A percentile compares a stretch with the other conserved stretches of the same genome.
These are phyloP conservation scores for Theropithecus gelada DNA, from an alignment of 2,113 vertebrate genomes.

Conservation along the genomic window DNA sequence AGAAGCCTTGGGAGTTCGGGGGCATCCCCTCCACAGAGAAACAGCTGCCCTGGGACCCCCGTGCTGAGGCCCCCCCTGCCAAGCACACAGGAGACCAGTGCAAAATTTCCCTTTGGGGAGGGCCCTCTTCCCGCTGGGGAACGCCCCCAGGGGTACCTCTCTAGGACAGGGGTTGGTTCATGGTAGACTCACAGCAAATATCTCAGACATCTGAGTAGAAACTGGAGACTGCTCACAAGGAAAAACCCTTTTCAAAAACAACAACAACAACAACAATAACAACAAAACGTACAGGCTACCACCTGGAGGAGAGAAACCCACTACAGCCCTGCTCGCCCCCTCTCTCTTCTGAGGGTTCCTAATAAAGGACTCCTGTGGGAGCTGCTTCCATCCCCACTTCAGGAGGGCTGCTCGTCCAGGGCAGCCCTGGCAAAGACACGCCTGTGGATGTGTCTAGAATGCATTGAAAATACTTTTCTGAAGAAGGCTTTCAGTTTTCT, in stretches of 20 bases:
- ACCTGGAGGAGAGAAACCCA: accelerated
- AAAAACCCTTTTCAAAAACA: neutral
- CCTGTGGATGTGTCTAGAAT: accelerated
- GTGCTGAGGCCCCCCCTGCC: too few relatives aligned
- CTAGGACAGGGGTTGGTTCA: too few relatives aligned
- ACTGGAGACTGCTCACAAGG: neutral
- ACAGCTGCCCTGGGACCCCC: neutral
- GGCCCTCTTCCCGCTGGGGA: neutral
- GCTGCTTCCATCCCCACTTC: accelerated
- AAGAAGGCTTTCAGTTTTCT: neutral
- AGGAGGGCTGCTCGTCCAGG: neutral
- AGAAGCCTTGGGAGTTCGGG: accelerated
- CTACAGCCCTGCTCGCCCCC: too few relatives aligned
- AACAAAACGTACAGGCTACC: neutral
- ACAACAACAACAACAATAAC: neutral
- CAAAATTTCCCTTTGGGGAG: neutral
- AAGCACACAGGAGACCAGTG: neutral
- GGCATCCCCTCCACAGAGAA: too few relatives aligned
- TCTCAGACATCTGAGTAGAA: neutral
- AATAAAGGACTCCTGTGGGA: too few relatives aligned
- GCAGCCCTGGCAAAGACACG: neutral
- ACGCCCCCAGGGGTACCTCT: neutral
- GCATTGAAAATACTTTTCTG: accelerated
- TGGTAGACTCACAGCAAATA: neutral
- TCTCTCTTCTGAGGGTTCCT: too few relatives aligned